Evolutionary conservation across 2,888 invertebrate species (phyloP).

Genomic region (Agrilus biguttatus): DNA sequence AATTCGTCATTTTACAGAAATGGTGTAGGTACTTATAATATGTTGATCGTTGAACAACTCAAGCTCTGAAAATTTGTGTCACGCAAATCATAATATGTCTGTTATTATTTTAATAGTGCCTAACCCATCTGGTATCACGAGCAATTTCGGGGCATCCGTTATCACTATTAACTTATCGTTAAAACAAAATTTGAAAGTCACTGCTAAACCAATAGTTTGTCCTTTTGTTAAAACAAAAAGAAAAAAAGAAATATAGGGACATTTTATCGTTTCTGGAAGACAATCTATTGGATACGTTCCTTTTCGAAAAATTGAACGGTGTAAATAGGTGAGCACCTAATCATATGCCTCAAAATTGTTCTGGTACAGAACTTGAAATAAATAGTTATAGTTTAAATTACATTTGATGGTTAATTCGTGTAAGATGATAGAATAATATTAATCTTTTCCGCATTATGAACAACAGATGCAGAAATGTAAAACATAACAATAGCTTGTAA

Average conservation of each 20-base stretch:
- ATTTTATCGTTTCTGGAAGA: constrained; percentile 1
- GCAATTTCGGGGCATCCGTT: constrained; percentile 10
- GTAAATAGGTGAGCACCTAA: too few relatives aligned
- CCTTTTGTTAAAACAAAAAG: too few relatives aligned
- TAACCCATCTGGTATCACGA: constrained; percentile 18
- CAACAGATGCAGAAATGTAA: constrained; percentile 14
- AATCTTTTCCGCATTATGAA: constrained; percentile 15
- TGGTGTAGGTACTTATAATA: constrained; percentile 11
- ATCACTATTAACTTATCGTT: background rate
- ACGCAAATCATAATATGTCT: constrained; percentile 11
- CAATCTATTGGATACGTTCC: constrained; percentile 8
- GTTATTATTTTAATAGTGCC: constrained; percentile 25
- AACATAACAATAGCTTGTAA: constrained; percentile 17
- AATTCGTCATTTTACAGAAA: constrained; percentile 9
- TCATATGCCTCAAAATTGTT: constrained; percentile 16
- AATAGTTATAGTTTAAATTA: constrained; percentile 27
- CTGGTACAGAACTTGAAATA: constrained; percentile 15
- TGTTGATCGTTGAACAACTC: constrained; percentile 14
- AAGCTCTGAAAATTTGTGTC: constrained; percentile 11
- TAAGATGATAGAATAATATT: constrained; percentile 20
- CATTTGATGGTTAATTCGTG: constrained; percentile 21
- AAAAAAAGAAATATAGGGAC: too few relatives aligned
- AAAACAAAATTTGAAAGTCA: too few relatives aligned
- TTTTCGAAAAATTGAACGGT: too few relatives aligned
- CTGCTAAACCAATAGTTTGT: too few relatives aligned